phyloP scores from a whole-genome alignment of 2,888 invertebrate species.

The Chaitophorus viminalis region DNA sequence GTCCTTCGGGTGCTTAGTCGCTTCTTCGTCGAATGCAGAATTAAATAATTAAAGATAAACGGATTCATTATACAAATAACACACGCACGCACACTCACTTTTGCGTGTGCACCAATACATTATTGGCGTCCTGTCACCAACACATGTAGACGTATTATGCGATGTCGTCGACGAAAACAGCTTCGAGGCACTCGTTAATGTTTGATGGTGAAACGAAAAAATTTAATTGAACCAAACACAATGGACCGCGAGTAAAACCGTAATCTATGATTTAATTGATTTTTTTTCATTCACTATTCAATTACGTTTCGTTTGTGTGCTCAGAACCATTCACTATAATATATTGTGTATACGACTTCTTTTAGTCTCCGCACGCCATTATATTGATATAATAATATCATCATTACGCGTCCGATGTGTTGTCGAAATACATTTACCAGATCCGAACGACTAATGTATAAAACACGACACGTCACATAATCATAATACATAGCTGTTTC shows the following conservation, averaged over 20 bases:
- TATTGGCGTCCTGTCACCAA: not conserved
- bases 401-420: not conserved
- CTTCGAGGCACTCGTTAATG: not conserved
- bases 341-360: no score
- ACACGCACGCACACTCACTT: not conserved
- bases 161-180: not conserved
- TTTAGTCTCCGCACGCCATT: not conserved
- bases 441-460: not conserved
- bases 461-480: not conserved
- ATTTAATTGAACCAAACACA: not conserved
- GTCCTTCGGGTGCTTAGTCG: not conserved
- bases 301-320: not conserved
- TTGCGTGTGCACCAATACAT: not conserved
- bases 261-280: slow-evolving; percentile 19
- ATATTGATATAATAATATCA: not conserved
- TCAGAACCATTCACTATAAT: not conserved
- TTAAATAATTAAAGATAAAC: slow-evolving; percentile 29
- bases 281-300: not conserved
- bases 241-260: not conserved
- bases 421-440: not conserved
- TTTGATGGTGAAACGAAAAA: not conserved
- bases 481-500: not conserved
- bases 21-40: not conserved
- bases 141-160: not conserved
- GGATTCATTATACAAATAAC: not conserved